Conservation (phyloP, 2,113 vertebrate species). For the Nycticryphes semicollaris region DNA sequence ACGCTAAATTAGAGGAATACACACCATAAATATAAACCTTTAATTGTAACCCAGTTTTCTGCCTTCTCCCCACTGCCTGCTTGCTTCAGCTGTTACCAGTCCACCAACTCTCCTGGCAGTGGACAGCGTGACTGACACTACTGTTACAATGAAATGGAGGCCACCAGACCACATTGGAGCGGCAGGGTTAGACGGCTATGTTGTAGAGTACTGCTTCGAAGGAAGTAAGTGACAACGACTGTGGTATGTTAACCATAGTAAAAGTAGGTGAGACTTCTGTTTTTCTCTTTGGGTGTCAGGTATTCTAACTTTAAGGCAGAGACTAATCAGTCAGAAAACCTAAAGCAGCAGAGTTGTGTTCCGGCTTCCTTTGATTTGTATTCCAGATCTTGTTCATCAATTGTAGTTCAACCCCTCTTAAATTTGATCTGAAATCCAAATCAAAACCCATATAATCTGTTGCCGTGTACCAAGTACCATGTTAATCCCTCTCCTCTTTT, state of each 20-base stretch:
- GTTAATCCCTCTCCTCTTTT: background rate
- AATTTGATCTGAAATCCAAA: background rate
- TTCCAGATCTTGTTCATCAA: background rate
- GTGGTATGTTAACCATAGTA: background rate
- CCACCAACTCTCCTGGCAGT: conserved; percentile 92
- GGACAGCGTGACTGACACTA: conserved; percentile 89
- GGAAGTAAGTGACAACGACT: conserved; percentile 84
- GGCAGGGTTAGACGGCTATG: conserved; percentile 93
- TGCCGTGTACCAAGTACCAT: background rate
- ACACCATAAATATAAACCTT: background rate
- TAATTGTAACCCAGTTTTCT: background rate
- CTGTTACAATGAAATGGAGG: conserved; percentile 95
- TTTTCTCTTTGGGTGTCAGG: background rate
- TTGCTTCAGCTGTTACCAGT: conserved; percentile 89
- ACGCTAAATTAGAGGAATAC: background rate
- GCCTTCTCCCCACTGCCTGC: background rate
- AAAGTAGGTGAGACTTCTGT: conserved; percentile 48
- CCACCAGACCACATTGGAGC: conserved; percentile 97
- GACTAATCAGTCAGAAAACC: background rate
- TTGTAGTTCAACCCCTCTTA: background rate
- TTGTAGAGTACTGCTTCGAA: conserved; percentile 95
- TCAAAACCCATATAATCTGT: background rate
- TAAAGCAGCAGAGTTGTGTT: background rate
- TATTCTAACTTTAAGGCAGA: background rate
- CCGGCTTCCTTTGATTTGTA: background rate